A percentile compares a stretch with the other conserved stretches of the same genome.
Conservation (phyloP, 64 coral and sea anemone genomes). For the Pachyseris speciosa region DNA sequence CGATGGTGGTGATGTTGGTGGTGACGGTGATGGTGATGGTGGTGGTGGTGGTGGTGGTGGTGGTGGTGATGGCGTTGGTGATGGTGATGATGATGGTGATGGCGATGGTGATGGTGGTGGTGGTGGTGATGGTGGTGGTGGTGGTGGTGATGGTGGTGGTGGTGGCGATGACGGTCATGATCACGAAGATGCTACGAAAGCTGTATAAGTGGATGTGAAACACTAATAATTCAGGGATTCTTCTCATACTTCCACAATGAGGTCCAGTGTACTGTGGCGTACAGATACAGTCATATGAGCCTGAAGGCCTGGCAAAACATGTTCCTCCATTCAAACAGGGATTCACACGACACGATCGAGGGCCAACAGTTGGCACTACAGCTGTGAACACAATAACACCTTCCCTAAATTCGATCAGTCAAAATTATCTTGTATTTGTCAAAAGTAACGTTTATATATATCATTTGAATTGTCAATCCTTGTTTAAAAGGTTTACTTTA, state of each 20-base stretch:
- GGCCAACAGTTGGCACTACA: neutral
- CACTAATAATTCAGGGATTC: neutral
- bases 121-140: neutral
- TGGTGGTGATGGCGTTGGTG: too few species aligned
- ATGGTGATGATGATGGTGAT: too few species aligned
- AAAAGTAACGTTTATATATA: neutral
- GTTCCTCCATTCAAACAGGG: constrained; percentile 75
- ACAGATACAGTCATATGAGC: constrained; percentile 84
- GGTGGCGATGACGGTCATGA: neutral
- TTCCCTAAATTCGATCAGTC: neutral
- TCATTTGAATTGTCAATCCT: too few species aligned
- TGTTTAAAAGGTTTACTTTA: too few species aligned
- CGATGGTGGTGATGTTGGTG: too few species aligned
- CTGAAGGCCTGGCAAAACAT: constrained; percentile 46
- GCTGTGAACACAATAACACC: neutral
- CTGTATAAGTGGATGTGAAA: too few species aligned
- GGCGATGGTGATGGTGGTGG: too few species aligned
- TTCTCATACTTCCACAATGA: constrained; percentile 72
- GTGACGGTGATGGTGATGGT: too few species aligned
- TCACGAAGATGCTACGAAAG: too few species aligned
- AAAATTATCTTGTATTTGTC: too few species aligned
- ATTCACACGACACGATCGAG: constrained; percentile 8
- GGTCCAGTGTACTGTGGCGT: constrained; percentile 64
- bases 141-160: neutral
- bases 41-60: too few species aligned